A percentile compares a stretch with the other conserved stretches of the same genome.
Conservation (phyloP, 2,113 vertebrate species). For the Anolis carolinensis region DNA sequence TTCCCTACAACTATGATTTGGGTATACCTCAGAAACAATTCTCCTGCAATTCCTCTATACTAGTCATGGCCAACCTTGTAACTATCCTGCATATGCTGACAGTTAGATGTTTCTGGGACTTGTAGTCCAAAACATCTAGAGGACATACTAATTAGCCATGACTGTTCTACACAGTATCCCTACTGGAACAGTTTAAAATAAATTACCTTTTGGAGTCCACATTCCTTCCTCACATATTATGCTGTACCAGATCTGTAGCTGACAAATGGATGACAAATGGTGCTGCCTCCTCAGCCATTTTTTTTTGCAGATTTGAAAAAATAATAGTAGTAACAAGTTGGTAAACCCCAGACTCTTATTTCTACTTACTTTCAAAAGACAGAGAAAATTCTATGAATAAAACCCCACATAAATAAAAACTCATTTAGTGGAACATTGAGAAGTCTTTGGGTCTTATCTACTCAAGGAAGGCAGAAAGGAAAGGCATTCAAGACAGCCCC, state of each 20-base stretch:
- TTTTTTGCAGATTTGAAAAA: neutral
- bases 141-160: neutral
- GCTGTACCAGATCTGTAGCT: neutral
- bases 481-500: neutral
- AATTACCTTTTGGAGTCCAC: neutral
- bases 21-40: neutral
- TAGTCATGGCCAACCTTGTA: no score
- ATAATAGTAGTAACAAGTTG: neutral
- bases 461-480: neutral
- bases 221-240: neutral
- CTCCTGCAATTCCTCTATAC: neutral
- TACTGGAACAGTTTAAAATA: neutral
- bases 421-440: neutral
- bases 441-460: neutral
- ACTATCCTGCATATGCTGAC: neutral
- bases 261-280: neutral
- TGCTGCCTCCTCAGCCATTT: neutral
- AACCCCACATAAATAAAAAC: neutral
- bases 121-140: neutral
- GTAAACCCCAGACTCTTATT: neutral
- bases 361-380: slow-evolving; percentile 21
- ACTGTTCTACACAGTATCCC: neutral
- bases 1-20: neutral
- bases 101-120: neutral
- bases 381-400: slow-evolving; percentile 6